phyloP scores from a whole-genome alignment of 2,888 invertebrate genomes.

The Noctua fimbriata region DNA sequence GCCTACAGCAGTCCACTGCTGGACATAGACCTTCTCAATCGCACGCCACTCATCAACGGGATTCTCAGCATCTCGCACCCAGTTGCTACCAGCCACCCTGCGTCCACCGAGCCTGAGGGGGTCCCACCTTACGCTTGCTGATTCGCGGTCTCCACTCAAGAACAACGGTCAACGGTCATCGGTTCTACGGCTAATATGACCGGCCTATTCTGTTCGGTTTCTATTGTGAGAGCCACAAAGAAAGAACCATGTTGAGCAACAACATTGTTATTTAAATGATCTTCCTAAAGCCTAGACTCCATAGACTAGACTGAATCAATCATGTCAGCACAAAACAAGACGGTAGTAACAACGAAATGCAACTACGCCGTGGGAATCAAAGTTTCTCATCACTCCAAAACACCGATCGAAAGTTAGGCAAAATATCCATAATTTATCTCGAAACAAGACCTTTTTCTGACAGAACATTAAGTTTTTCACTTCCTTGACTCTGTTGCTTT shows the following conservation, averaged over 20 bases:
- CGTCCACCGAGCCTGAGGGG: too few species aligned
- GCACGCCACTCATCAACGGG: too few species aligned
- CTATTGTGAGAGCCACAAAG: neutral
- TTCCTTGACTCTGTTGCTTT: slow-evolving; percentile 43
- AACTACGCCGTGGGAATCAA: slow-evolving; percentile 69
- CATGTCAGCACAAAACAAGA: slow-evolving; percentile 46
- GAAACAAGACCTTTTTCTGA: slow-evolving; percentile 26
- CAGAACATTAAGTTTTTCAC: slow-evolving; percentile 10
- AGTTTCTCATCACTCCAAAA: slow-evolving; percentile 65
- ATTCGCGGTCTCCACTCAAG: too few species aligned
- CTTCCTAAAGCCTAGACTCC: slow-evolving; percentile 16
- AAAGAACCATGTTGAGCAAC: slow-evolving; percentile 7
- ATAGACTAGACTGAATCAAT: slow-evolving; percentile 54
- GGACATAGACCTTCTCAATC: too few species aligned
- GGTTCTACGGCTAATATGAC: too few species aligned
- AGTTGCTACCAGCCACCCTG: too few species aligned
- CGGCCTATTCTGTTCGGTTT: too few species aligned
- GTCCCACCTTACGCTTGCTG: too few species aligned
- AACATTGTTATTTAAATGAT: slow-evolving; percentile 10
- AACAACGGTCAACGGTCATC: too few species aligned
- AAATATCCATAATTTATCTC: slow-evolving; percentile 72
- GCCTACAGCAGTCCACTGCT: too few species aligned
- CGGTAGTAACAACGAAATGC: slow-evolving; percentile 62
- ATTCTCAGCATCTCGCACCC: too few species aligned
- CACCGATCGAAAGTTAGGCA: slow-evolving; percentile 67